phyloP scores from a whole-genome alignment of 2,113 vertebrate genomes.

The Progne subis region DNA sequence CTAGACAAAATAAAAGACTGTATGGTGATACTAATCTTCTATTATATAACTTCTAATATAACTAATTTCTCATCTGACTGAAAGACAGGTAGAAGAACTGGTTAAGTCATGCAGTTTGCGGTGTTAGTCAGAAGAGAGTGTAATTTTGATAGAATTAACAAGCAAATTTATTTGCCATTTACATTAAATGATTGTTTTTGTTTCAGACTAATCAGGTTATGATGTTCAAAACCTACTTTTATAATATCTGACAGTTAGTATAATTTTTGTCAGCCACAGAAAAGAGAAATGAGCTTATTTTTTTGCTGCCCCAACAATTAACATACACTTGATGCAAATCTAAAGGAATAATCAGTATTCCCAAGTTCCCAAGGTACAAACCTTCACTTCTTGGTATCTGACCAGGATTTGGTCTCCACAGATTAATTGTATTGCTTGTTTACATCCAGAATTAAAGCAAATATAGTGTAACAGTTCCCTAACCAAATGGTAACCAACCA shows the following conservation, averaged over 20 bases:
- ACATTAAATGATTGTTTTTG: background rate
- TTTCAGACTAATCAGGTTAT: background rate
- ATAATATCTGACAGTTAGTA: background rate
- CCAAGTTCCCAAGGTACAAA: fast-evolving
- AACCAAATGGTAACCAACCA: background rate
- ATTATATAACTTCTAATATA: background rate
- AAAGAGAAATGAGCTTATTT: background rate
- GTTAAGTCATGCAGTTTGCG: background rate
- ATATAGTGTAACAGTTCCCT: background rate
- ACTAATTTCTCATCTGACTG: background rate
- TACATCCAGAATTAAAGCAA: background rate
- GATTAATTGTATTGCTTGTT: background rate
- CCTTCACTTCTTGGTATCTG: background rate
- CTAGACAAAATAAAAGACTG: background rate
- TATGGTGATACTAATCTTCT: background rate
- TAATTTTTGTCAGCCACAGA: background rate
- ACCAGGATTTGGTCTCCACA: background rate
- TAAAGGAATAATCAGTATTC: background rate
- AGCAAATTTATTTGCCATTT: background rate
- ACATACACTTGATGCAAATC: background rate
- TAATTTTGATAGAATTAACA: background rate
- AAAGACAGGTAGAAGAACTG: background rate
- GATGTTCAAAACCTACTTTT: background rate
- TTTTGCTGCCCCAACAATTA: background rate
- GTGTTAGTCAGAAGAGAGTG: background rate